These are phyloP conservation scores for Trichechus manatus DNA, from an alignment of 2,113 vertebrate species.

Conservation along the genomic window DNA sequence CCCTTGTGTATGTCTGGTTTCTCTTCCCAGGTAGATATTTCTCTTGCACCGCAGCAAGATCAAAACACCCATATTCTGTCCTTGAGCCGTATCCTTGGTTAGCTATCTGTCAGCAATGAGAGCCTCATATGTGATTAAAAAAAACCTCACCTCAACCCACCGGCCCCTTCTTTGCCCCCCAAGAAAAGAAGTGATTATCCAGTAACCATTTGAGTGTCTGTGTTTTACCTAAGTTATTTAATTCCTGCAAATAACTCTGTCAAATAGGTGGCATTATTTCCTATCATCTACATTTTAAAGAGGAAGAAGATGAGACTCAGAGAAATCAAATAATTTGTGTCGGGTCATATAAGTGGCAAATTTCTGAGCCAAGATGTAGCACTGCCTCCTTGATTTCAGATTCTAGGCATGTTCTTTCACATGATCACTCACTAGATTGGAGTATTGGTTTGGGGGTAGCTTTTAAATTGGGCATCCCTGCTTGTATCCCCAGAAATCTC, in stretches of 20 bases:
- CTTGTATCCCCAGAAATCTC: not conserved
- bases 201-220: not conserved
- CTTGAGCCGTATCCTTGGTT: not conserved
- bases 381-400: not conserved
- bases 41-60: not conserved
- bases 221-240: constrained; percentile 18
- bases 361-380: not conserved
- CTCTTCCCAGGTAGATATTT: not conserved
- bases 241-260: not conserved
- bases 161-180: rapidly evolving
- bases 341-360: not conserved
- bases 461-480: not conserved
- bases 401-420: not conserved
- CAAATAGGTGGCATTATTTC: not conserved
- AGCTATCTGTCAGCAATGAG: not conserved
- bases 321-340: not conserved
- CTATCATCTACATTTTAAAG: not conserved
- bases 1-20: not conserved
- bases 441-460: not conserved
- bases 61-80: not conserved
- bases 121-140: not conserved
- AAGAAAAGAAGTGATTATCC: not conserved
- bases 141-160: too few relatives aligned
- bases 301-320: not conserved
- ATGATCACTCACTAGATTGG: not conserved